Base-by-base conservation (phyloP, 1,140 invertebrate species). In the Zaprionus nigranus region DNA sequence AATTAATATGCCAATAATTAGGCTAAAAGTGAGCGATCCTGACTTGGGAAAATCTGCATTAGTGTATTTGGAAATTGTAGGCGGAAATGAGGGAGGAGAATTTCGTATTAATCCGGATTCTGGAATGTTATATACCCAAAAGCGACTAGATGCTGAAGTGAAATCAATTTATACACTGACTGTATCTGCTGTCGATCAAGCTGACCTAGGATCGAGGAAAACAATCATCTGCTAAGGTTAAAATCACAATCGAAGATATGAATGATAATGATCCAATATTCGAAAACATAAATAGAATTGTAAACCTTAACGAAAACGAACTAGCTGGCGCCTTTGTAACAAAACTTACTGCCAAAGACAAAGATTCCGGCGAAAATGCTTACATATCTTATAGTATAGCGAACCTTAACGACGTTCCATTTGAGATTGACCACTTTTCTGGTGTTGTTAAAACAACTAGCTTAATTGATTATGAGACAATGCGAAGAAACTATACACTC, bases 181-280 rank as follows among this genome's bases (percentile, higher is more conserved):
- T 0, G 97, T 99, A 1, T 97, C 97, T 2, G 98, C 97, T 2
- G 95, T 97, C 13, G 97, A 98, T 92, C 97, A 97, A 88, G 97
- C 97, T 0, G 97, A 97, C 82, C 95, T 95, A 2, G 97, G 97
- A 0, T 96, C 95, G 0, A 93, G 97, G 20, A 97, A 97, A 97
- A 79, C 97, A 97, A 91, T 97, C 96, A 0, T 97, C 97, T 0
- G 97, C 97, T 0, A 97, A 97, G 93, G 96, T 99, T n/a, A 96
- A 97, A 93, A 95, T 99, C 36, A 95, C 96, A 75, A 96, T 99
- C 0, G 92, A 96, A 54, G 98, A 99, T 93, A 95, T 96, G 24
- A 99, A 99, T 92, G 98, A 99, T 93, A 98, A 99, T 93, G 97
- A 97, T 91, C 97, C 98, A 1, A 93, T 96, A 17, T 99, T 99